Conservation (phyloP, 2,888 invertebrate species). For the Ophonus ardosiacus region DNA sequence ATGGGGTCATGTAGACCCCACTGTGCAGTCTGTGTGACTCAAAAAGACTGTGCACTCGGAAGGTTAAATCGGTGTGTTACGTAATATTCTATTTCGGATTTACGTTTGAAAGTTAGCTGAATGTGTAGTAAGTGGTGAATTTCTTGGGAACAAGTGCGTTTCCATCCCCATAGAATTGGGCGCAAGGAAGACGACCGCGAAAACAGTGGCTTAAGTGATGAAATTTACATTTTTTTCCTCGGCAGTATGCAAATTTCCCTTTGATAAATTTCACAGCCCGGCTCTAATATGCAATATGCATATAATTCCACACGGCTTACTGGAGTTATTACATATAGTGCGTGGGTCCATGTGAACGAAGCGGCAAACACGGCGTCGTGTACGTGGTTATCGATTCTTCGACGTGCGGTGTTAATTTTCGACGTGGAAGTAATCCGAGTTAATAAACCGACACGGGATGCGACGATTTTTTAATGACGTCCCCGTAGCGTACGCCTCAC, state of each 20-base stretch:
- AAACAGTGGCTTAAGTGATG: conserved; percentile 67
- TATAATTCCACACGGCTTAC: conserved; percentile 71
- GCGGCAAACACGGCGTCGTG: conserved; percentile 45
- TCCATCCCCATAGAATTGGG: neutral
- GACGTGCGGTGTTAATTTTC: conserved; percentile 53
- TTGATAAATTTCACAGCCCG: conserved; percentile 71
- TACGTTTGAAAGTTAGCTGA: neutral
- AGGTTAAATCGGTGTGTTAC: too few relatives aligned
- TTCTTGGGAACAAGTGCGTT: neutral
- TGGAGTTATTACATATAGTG: conserved; percentile 70
- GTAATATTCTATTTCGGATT: too few relatives aligned
- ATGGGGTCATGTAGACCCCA: too few relatives aligned
- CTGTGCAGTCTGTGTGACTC: too few relatives aligned
- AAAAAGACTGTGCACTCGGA: too few relatives aligned
- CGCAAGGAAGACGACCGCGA: conserved; percentile 51
- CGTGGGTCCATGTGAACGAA: neutral
- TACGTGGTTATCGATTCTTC: conserved; percentile 52
- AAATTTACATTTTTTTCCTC: conserved; percentile 67
- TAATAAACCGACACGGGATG: conserved; percentile 56
- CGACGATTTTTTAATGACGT: conserved; percentile 60
- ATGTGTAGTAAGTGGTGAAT: conserved; percentile 1
- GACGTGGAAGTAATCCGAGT: conserved; percentile 63
- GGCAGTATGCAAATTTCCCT: conserved; percentile 71
- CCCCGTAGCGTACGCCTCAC: conserved; percentile 23
- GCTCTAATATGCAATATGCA: conserved; percentile 72